phyloP scores from a whole-genome alignment of 2,113 vertebrate genomes.

The Microcebus jonahi region DNA sequence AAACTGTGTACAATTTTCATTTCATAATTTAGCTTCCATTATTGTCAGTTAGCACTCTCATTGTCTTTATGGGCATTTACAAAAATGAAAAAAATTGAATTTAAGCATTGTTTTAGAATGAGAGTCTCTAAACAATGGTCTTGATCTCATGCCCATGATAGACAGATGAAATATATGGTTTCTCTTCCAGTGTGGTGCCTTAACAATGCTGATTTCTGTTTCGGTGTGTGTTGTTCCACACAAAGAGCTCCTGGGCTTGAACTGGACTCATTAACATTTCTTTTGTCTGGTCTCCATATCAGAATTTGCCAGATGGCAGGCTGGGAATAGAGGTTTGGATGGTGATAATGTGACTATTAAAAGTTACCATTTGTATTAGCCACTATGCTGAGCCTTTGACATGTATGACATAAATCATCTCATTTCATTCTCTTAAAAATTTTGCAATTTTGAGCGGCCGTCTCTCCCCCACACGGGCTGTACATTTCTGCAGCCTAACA shows the following conservation, averaged over 20 bases:
- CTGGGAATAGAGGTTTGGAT: background rate
- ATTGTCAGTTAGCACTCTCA: background rate
- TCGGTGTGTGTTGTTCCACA: background rate
- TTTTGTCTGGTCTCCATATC: background rate
- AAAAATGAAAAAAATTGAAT: background rate
- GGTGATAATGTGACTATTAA: background rate
- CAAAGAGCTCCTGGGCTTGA: background rate
- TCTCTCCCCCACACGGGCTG: too few species aligned
- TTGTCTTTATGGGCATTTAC: background rate
- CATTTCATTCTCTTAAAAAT: background rate
- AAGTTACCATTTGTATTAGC: background rate
- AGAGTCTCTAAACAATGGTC: background rate
- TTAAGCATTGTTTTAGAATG: slow-evolving; percentile 9
- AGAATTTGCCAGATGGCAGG: background rate
- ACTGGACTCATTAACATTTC: background rate
- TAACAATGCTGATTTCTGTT: background rate
- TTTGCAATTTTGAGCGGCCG: too few species aligned
- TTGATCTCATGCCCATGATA: background rate
- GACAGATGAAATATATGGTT: background rate
- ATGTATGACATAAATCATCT: background rate
- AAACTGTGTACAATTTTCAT: background rate
- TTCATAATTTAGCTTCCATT: background rate
- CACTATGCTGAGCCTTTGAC: background rate
- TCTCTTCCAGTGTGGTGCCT: background rate
- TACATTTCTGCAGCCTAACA: too few species aligned